A percentile compares a stretch with the other conserved stretches of the same genome.
phyloP scores from a whole-genome alignment of 2,797 vertebrate genomes.

The Podargus strigoides region DNA sequence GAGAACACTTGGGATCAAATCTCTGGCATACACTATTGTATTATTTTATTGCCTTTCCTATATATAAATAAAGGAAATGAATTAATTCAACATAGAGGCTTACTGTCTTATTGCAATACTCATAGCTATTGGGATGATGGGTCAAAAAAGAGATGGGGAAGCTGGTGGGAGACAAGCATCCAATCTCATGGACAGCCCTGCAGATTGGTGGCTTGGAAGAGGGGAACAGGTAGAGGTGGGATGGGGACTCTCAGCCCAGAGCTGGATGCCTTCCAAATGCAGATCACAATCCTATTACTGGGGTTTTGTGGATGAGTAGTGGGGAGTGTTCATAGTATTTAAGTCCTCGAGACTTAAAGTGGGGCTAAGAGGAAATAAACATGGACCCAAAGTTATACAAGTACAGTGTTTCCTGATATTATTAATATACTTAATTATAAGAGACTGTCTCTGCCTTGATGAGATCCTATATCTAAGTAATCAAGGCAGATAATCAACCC shows the following conservation, averaged over 20 bases:
- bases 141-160: neutral
- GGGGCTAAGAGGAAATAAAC: neutral
- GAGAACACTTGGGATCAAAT: neutral
- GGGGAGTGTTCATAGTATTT: neutral
- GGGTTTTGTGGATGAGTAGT: neutral
- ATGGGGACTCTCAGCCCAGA: neutral
- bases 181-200: neutral
- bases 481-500: neutral
- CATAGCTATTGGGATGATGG: neutral
- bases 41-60: constrained; percentile 48
- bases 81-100: neutral
- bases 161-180: neutral
- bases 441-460: neutral
- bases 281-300: neutral
- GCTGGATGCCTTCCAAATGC: neutral
- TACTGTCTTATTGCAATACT: neutral
- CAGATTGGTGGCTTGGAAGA: neutral
- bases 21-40: neutral
- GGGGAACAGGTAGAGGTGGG: neutral
- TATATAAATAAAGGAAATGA: constrained; percentile 51
- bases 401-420: neutral
- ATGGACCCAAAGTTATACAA: neutral
- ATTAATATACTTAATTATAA: neutral
- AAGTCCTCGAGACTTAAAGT: neutral
- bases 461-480: neutral